Evolutionary conservation across 2,113 vertebrate genomes (phyloP), one percentile per base, ranked within the genome.

Genomic region (Psephotus haematonotus): DNA sequence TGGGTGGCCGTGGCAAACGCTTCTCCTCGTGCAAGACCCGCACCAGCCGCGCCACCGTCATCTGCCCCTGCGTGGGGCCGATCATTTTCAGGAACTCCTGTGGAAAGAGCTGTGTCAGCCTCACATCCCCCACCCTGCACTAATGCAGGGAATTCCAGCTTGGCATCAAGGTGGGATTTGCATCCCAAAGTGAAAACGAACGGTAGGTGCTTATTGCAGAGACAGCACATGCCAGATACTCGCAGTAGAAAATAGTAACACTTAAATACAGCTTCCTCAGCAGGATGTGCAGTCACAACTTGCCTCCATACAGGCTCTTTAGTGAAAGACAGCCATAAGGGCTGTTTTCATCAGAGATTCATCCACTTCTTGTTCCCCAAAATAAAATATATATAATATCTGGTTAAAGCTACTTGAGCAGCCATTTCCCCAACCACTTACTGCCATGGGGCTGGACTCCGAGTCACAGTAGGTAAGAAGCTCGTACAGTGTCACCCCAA

Each of bases 401-500:
- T n/a, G 24, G 2, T 7, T 14, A 6, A 9, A 72, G 79, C 47
- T 55, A 59, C 43, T 31, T 9, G 6, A 49, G 46, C 46, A 49
- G 59, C 22, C 6, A 0, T 11, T 47, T 16, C 39, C 25, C 3
- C 60, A 10, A 14, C 11, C 77, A 95, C 98, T 98, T 82, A 99
- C 99, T 11, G 97, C 72, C 99, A 99, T 99, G 13, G 99, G 99
- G 59, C 98, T 99, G 97, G 97, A 98, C 43, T 98, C 95, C 0
- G 98, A 95, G 20, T 99, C 99, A 7, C 99, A 99, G 98, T 99
- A 99, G 35, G 99, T 99, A 47, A 99, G 98, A 52, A 99, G 98
- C 53, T 99, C 99, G 0, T 99, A 99, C 95, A 99, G 97, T 0
- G 99, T 99, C 84, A 99, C 99, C 12, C 99, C 99, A 1, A 99